A percentile compares a stretch with the other conserved stretches of the same genome.
Evolutionary conservation across 2,888 invertebrate genomes (phyloP).

Genomic region (Aspidapion aeneum): DNA sequence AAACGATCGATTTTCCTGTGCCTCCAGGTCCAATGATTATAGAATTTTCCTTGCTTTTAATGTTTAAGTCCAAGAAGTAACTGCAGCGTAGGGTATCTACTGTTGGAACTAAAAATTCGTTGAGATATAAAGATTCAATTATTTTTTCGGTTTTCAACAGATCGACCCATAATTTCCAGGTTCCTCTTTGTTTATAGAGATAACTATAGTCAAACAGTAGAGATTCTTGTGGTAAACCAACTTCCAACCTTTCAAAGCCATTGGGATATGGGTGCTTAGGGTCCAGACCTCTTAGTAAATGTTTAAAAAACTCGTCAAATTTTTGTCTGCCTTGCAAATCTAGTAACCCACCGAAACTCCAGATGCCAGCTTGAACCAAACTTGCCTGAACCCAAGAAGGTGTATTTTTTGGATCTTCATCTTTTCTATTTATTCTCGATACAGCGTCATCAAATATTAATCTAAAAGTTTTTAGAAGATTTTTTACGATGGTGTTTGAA

Average conservation of each 20-base stretch:
- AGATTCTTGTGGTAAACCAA: conserved; percentile 55
- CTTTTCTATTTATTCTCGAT: conserved; percentile 31
- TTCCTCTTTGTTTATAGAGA: conserved; percentile 56
- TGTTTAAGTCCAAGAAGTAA: conserved; percentile 53
- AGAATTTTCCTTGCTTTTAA: conserved; percentile 61
- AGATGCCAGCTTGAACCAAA: conserved; percentile 57
- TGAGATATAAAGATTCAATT: conserved; percentile 45
- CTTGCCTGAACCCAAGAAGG: conserved; percentile 52
- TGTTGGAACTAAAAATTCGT: conserved; percentile 54
- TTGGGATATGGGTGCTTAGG: conserved; percentile 50
- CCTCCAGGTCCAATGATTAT: conserved; percentile 59
- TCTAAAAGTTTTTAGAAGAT: conserved; percentile 41
- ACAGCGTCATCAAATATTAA: conserved; percentile 43
- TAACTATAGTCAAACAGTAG: conserved; percentile 56
- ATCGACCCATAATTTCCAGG: conserved; percentile 58
- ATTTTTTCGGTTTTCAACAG: conserved; percentile 49
- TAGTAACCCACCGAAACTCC: conserved; percentile 73
- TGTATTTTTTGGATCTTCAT: conserved; percentile 48
- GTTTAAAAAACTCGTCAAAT: conserved; percentile 45
- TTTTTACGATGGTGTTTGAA: conserved; percentile 43
- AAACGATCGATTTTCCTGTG: conserved; percentile 61
- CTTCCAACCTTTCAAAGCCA: conserved; percentile 53
- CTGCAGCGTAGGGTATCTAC: conserved; percentile 55
- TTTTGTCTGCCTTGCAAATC: conserved; percentile 45
- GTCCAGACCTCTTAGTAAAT: conserved; percentile 44